phyloP scores from a whole-genome alignment of 2,113 vertebrate species.

The Pitta sordida region DNA sequence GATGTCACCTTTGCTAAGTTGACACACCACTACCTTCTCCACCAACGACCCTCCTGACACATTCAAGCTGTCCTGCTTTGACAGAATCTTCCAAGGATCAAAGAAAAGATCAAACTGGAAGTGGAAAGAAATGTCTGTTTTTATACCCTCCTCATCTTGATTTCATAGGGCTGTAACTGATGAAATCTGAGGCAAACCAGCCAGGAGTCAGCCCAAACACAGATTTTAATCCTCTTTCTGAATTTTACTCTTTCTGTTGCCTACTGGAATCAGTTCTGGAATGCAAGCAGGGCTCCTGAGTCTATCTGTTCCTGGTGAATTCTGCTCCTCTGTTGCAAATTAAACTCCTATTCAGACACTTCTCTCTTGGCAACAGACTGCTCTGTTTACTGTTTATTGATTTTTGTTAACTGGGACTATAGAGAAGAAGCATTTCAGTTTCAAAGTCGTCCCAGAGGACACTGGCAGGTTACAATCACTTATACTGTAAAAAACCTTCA shows the following conservation, averaged over 20 bases:
- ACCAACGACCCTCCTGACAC: background rate
- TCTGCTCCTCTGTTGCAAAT: conserved; percentile 40
- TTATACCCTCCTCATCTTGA: background rate
- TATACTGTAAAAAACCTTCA: conserved; percentile 48
- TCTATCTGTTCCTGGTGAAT: background rate
- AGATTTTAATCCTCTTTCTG: background rate
- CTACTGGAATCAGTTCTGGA: background rate
- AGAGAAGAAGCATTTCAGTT: conserved; percentile 59
- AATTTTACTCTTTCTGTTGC: background rate
- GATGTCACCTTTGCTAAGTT: background rate
- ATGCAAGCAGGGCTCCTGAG: background rate
- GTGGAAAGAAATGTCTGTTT: background rate
- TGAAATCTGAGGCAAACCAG: background rate
- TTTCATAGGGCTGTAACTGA: background rate
- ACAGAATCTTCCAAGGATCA: background rate
- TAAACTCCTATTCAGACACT: conserved; percentile 33
- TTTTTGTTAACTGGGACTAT: conserved; percentile 58
- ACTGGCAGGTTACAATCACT: conserved; percentile 65
- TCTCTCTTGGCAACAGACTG: conserved; percentile 50
- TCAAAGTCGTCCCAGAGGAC: conserved; percentile 69
- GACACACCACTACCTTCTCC: background rate
- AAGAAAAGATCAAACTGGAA: conserved; percentile 9
- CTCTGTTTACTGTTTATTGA: conserved; percentile 68
- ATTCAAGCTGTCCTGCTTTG: background rate
- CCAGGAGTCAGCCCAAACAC: background rate